Conservation (phyloP, 2,888 invertebrate genomes). For the Allygus modestus region DNA sequence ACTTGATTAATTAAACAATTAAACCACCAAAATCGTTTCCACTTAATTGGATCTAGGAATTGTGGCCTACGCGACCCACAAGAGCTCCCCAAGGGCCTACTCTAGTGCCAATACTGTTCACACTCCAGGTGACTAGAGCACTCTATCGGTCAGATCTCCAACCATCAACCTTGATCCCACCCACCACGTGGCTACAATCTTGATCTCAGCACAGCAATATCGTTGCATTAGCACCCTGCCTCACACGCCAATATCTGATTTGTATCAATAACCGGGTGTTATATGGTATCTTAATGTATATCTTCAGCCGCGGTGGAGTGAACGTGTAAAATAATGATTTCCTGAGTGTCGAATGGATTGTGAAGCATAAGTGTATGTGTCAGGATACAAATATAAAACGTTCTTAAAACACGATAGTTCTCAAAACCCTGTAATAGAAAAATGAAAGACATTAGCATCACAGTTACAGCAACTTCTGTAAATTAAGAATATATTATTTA, state of each 20-base stretch:
- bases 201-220: background rate
- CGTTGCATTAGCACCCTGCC: background rate
- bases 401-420: too few relatives aligned
- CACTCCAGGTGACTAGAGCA: conserved; percentile 2
- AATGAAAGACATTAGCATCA: too few relatives aligned
- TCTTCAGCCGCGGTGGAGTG: background rate
- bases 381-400: too few relatives aligned
- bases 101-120: conserved; percentile 34
- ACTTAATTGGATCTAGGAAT: too few relatives aligned
- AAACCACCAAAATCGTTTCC: too few relatives aligned
- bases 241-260: conserved; percentile 17
- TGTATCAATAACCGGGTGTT: conserved; percentile 23
- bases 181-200: conserved; percentile 34
- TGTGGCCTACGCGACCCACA: background rate
- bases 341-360: background rate
- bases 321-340: background rate
- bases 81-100: conserved; percentile 1
- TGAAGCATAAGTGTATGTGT: too few relatives aligned
- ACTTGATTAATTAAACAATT: too few relatives aligned
- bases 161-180: conserved; percentile 40
- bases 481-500: too few relatives aligned
- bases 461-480: too few relatives aligned
- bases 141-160: conserved; percentile 31
- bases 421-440: too few relatives aligned
- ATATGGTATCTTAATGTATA: conserved; percentile 4